Evolutionary conservation across 2,888 invertebrate genomes (phyloP).

Genomic region (Nowickia ferox): DNA sequence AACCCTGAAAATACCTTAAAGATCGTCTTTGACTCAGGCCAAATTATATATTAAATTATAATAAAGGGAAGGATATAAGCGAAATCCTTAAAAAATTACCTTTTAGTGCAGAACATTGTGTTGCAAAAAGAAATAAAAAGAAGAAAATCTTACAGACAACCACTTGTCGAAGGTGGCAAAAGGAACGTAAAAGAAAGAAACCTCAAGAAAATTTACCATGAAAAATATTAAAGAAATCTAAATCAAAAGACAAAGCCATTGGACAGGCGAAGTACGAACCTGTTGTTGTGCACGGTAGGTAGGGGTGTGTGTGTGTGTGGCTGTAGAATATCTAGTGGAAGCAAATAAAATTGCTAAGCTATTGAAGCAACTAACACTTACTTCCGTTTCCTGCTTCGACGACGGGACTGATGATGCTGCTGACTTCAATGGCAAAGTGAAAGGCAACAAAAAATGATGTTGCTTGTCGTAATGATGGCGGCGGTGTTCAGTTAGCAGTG

Average conservation of each 20-base stretch:
- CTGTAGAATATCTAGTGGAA: background rate
- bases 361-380: slow-evolving; percentile 73
- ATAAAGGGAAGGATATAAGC: slow-evolving; percentile 54
- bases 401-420: slow-evolving; percentile 1
- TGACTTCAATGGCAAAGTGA: slow-evolving; percentile 28
- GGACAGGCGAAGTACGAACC: slow-evolving; percentile 33
- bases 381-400: slow-evolving; percentile 71
- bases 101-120: slow-evolving; percentile 77
- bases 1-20: slow-evolving; percentile 17
- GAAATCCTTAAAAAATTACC: slow-evolving; percentile 80
- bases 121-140: slow-evolving; percentile 9
- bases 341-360: slow-evolving; percentile 60
- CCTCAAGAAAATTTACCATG: background rate
- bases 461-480: slow-evolving; percentile 6
- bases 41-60: slow-evolving; percentile 67
- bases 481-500: slow-evolving; percentile 41
- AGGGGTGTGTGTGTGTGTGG: background rate
- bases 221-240: slow-evolving; percentile 19
- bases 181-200: slow-evolving; percentile 34
- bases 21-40: slow-evolving; percentile 56
- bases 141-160: slow-evolving; percentile 78
- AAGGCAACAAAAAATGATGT: slow-evolving; percentile 26
- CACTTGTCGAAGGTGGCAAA: slow-evolving; percentile 78
- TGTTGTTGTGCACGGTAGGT: slow-evolving; percentile 41
- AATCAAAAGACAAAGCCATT: slow-evolving; percentile 59